These are phyloP conservation scores for Drosophila dives DNA, from an alignment of 2,888 invertebrate species.

Conservation along the genomic window DNA sequence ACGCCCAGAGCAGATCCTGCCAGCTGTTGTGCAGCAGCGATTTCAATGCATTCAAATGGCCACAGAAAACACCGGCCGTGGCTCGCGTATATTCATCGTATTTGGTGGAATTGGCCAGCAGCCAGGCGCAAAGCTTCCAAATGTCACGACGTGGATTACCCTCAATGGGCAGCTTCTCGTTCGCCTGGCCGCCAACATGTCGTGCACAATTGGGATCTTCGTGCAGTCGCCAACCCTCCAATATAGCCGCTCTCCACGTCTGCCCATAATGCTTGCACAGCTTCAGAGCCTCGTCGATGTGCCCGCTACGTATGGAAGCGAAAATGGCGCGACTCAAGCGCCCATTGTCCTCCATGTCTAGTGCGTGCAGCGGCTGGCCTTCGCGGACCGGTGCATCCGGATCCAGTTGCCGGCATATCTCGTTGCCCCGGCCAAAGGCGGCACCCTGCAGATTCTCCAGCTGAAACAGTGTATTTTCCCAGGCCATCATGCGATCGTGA, in stretches of 20 bases:
- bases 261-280: conserved; percentile 94
- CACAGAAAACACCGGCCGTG: conserved; percentile 92
- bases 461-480: conserved; percentile 96
- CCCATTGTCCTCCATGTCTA: conserved; percentile 93
- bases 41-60: conserved; percentile 91
- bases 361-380: conserved; percentile 91
- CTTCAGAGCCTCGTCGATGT: conserved; percentile 93
- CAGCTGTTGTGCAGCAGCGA: conserved; percentile 91
- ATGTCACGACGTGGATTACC: conserved; percentile 93
- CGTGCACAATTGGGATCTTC: conserved; percentile 93
- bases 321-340: conserved; percentile 87
- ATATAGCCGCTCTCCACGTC: conserved; percentile 94
- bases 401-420: conserved; percentile 90
- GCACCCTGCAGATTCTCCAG: conserved; percentile 86
- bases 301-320: conserved; percentile 92
- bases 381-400: conserved; percentile 95
- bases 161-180: conserved; percentile 86
- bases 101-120: conserved; percentile 86
- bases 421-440: conserved; percentile 87
- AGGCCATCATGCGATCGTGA: conserved; percentile 91
- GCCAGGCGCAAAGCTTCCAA: conserved; percentile 91
- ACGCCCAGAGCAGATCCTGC: conserved; percentile 96
- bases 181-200: conserved; percentile 68
- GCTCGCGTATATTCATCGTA: conserved; percentile 88
- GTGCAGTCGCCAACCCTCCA: conserved; percentile 95